Base-by-base conservation (phyloP, 2,797 vertebrate species). In the Chiloscyllium punctatum region DNA sequence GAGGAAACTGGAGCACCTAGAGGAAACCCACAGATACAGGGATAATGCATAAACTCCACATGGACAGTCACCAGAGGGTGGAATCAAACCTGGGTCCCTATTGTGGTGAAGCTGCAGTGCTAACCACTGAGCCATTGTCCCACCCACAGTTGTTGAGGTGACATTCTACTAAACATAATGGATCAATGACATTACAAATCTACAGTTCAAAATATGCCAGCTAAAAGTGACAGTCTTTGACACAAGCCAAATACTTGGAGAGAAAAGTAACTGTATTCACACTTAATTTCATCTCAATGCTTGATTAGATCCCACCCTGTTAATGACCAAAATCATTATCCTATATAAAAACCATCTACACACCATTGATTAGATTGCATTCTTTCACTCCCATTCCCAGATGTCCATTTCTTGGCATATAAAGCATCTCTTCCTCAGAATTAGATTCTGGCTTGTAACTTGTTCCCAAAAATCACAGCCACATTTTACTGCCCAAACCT, bases 381-480 rank as follows among this genome's bases (percentile, higher is more conserved):
- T 18, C 4, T 79, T n/a, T 79, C n/a, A 91, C 95, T 95, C 95
- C 37, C 62, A 62, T 62, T 37, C 25, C n/a, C 74, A 84, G 94
- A 23, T 33, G 33, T n/a, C 42, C 48, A 95, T 69, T 74, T 37
- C 27, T n/a, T 16, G 7, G 21, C 79, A 84, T 37, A 42, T 23
- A 23, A 84, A 42, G 18, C 37, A 84, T 23, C 16, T 84, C 16
- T 6, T 42, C 1, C 16, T 2, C 21, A 48, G 21, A 37, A 7
- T 84, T 84, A 84, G 82, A 84, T 48, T 84, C 42, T 23, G 48
- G 42, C 42, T 42, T 48, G 37, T 84, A 48, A 84, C 82, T 84
- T 48, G 21, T 48, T 84, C 37, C 82, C 82, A 48, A 48, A 7
- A 25, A 84, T 48, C 42, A 8, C 6, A 48, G 37, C 21, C 37